Conservation (phyloP, 2,888 invertebrate genomes). For the Platypus cylindrus region DNA sequence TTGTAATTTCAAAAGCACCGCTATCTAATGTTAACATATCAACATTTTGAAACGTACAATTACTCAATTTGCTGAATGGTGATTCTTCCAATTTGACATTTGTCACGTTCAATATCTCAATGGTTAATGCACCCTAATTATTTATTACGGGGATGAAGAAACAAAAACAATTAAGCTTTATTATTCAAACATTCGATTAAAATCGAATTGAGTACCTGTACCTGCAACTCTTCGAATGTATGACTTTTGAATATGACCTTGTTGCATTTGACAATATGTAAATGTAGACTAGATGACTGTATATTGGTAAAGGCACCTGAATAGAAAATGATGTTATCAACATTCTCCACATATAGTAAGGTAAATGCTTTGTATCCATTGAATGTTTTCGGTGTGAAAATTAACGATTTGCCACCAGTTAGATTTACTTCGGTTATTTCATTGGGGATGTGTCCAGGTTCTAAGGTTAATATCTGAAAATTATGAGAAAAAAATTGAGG, state of each 20-base stretch:
- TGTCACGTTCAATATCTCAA: conserved; percentile 44
- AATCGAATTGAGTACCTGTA: conserved; percentile 16
- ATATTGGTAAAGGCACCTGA: conserved; percentile 48
- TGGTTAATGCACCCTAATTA: conserved; percentile 47
- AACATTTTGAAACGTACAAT: conserved; percentile 47
- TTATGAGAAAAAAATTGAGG: too few relatives aligned
- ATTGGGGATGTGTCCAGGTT: conserved; percentile 42
- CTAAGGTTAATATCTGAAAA: conserved; percentile 39
- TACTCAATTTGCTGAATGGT: conserved; percentile 53
- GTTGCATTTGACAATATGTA: conserved; percentile 48
- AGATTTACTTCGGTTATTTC: conserved; percentile 46
- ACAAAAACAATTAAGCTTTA: neutral
- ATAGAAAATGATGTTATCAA: conserved; percentile 42
- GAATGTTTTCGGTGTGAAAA: conserved; percentile 45
- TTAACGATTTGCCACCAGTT: conserved; percentile 41
- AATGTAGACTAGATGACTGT: conserved; percentile 44
- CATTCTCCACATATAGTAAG: conserved; percentile 42
- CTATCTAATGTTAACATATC: conserved; percentile 41
- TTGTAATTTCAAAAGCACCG: conserved; percentile 51
- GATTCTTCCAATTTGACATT: conserved; percentile 47
- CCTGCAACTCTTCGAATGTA: conserved; percentile 49
- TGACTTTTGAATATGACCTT: conserved; percentile 47
- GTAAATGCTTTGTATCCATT: conserved; percentile 41
- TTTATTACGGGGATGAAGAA: conserved; percentile 15
- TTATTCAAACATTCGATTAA: neutral